phyloP scores from a whole-genome alignment of 2,888 invertebrate genomes.

The Drosophila kanekoi region DNA sequence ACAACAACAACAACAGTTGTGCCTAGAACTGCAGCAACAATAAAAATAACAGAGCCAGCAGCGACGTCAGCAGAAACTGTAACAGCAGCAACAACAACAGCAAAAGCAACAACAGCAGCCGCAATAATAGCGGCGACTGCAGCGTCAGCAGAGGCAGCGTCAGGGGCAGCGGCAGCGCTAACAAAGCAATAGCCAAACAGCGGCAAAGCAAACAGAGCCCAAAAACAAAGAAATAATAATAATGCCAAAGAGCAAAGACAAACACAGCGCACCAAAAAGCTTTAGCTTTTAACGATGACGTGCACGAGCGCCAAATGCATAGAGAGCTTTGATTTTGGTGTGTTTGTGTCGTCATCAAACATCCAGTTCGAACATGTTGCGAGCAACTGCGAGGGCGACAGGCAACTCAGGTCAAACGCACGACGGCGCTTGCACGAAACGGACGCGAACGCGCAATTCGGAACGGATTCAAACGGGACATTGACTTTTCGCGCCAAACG shows the following conservation, averaged over 20 bases:
- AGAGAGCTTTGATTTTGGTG: conserved; percentile 5
- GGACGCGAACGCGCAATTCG: conserved; percentile 72
- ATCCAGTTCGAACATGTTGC: conserved; percentile 37
- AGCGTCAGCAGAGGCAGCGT: not conserved
- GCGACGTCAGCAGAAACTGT: not conserved
- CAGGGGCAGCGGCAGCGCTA: conserved; percentile 4
- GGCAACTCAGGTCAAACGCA: conserved; percentile 61
- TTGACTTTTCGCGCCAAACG: conserved; percentile 38
- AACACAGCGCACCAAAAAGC: conserved; percentile 49
- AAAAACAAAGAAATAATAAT: conserved; percentile 10
- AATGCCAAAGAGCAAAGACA: conserved; percentile 32
- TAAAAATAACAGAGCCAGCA: not conserved
- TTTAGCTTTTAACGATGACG: conserved; percentile 62
- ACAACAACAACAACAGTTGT: not conserved
- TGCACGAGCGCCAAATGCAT: conserved; percentile 27
- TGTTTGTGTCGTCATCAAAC: conserved; percentile 75
- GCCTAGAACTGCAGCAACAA: not conserved
- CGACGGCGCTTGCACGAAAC: conserved; percentile 74
- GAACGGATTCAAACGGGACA: conserved; percentile 37
- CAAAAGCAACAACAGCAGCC: conserved; percentile 5
- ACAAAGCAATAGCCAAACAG: conserved; percentile 12
- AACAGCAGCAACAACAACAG: not conserved
- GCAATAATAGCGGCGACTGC: conserved; percentile 5
- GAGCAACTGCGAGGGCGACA: conserved; percentile 15
- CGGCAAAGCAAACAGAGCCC: conserved; percentile 12